phyloP scores from a whole-genome alignment of 2,113 vertebrate genomes.

The Scomber colias region DNA sequence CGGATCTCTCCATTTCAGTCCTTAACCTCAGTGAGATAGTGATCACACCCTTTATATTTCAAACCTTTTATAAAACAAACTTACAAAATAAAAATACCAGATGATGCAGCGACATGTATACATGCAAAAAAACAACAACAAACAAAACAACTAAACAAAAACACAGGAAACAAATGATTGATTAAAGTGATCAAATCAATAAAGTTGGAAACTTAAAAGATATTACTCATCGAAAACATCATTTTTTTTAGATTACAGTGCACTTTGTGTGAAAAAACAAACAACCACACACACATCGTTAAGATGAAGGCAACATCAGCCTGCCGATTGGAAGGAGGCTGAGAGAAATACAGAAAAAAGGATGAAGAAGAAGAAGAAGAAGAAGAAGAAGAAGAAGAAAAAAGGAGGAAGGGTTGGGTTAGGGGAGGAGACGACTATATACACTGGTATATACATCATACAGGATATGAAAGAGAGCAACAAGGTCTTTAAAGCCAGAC shows the following conservation, averaged over 20 bases:
- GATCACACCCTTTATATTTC: slow-evolving; percentile 77
- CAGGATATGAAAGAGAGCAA: slow-evolving; percentile 75
- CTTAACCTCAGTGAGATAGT: slow-evolving; percentile 67
- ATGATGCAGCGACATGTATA: slow-evolving; percentile 70
- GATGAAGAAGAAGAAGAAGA: not conserved
- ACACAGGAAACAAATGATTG: slow-evolving; percentile 63
- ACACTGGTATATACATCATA: slow-evolving; percentile 84
- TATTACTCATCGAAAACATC: slow-evolving; percentile 57
- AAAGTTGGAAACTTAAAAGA: slow-evolving; percentile 54
- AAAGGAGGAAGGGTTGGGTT: slow-evolving; percentile 11
- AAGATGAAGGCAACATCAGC: slow-evolving; percentile 81
- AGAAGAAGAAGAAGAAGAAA: not conserved
- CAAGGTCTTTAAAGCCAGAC: slow-evolving; percentile 55
- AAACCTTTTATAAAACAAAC: slow-evolving; percentile 73
- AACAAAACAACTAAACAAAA: slow-evolving; percentile 16
- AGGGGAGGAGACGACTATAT: slow-evolving; percentile 72
- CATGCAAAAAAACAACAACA: slow-evolving; percentile 71
- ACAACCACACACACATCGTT: slow-evolving; percentile 59
- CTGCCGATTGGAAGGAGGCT: slow-evolving; percentile 47
- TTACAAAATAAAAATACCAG: slow-evolving; percentile 67
- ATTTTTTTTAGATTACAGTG: slow-evolving; percentile 79
- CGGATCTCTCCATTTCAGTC: slow-evolving; percentile 60
- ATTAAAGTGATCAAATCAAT: slow-evolving; percentile 71
- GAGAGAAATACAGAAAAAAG: slow-evolving; percentile 21
- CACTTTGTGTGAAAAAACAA: slow-evolving; percentile 80